Conservation (phyloP, 2,113 vertebrate genomes). For the Dolichallabes microphthalmus region DNA sequence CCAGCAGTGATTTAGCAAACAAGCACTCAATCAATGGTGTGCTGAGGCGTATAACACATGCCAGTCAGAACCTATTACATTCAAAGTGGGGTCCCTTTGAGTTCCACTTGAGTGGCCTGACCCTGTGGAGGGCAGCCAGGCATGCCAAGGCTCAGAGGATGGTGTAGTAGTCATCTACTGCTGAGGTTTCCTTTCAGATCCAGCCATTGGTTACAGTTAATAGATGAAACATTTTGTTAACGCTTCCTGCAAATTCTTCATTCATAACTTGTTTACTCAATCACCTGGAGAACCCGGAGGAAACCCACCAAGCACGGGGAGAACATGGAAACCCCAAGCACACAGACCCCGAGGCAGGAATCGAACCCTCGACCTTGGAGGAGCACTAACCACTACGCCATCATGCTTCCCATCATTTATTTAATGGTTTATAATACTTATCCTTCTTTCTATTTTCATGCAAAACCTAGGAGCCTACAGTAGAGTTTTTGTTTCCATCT, state of each 20-base stretch:
- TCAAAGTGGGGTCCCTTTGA: slow-evolving; percentile 79
- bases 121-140: slow-evolving; percentile 78
- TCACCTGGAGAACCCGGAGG: too few species aligned
- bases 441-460: too few species aligned
- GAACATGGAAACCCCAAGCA: too few species aligned
- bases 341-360: too few species aligned
- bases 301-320: too few species aligned
- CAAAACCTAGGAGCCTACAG: too few species aligned
- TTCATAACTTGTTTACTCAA: neutral
- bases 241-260: neutral
- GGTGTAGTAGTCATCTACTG: slow-evolving; percentile 50
- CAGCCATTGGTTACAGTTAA: neutral
- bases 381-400: too few species aligned
- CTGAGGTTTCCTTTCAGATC: neutral
- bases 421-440: too few species aligned
- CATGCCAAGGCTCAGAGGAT: slow-evolving; percentile 75
- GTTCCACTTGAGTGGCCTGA: slow-evolving; percentile 82
- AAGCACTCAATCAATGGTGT: slow-evolving; percentile 87
- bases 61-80: slow-evolving; percentile 87
- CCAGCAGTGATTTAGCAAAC: slow-evolving; percentile 89
- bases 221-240: neutral
- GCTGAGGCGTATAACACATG: slow-evolving; percentile 82
- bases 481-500: too few species aligned
- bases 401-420: too few species aligned
- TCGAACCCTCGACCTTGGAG: too few species aligned